Percentiles rank a stretch among this genome's conserved stretches.
These are phyloP conservation scores for Hypsibius dujardini DNA, from an alignment of 1,140 invertebrate species.

Conservation along the genomic window DNA sequence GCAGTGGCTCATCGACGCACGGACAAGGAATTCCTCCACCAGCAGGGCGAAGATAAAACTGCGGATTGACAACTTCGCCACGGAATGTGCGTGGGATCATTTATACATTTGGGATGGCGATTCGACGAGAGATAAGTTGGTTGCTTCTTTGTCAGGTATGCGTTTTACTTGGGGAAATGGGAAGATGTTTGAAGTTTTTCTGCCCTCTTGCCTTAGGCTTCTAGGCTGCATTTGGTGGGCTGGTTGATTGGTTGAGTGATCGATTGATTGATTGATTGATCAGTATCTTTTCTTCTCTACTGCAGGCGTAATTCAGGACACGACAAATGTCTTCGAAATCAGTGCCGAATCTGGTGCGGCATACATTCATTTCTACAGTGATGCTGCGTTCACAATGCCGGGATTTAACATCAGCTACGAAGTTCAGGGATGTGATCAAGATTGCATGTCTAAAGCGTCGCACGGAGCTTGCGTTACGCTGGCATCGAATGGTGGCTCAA, in stretches of 20 bases:
- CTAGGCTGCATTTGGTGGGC: no score
- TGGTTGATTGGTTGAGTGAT: no score
- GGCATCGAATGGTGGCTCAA: no score
- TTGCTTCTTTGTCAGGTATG: background rate
- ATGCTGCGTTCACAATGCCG: slow-evolving; percentile 90
- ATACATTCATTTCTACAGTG: slow-evolving; percentile 85
- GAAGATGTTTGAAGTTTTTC: no score
- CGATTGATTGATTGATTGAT: no score
- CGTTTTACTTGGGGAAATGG: no score
- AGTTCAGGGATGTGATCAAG: no score
- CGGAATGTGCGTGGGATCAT: slow-evolving; percentile 95
- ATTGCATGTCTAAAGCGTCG: no score
- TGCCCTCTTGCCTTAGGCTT: no score
- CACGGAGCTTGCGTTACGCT: no score
- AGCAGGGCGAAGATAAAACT: slow-evolving; percentile 30
- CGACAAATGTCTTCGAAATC: background rate
- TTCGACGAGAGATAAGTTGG: background rate
- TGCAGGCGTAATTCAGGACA: background rate
- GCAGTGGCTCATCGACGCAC: slow-evolving; percentile 73
- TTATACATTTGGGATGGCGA: slow-evolving; percentile 54
- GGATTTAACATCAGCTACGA: slow-evolving; percentile 79
- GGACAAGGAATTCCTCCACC: slow-evolving; percentile 27
- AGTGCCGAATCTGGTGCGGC: slow-evolving; percentile 36
- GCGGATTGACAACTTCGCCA: slow-evolving; percentile 56
- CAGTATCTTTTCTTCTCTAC: no score